These are phyloP conservation scores for Trissonchulus latispiculum DNA, from an alignment of 2,888 invertebrate species.

Conservation along the genomic window DNA sequence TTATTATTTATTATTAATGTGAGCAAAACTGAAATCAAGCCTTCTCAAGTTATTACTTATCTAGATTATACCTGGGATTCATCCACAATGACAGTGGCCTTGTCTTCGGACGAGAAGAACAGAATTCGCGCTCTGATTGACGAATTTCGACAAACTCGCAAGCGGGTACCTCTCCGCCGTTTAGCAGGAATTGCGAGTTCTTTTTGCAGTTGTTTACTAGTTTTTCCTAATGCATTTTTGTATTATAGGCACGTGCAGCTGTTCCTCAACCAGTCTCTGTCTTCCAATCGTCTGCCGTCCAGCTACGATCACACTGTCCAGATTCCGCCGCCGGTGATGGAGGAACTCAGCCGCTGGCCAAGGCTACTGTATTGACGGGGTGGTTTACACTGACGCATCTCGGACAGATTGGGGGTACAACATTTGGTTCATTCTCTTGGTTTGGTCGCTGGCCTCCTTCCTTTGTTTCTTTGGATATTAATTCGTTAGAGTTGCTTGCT, in stretches of 20 bases:
- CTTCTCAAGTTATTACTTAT: not conserved
- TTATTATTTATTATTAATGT: not conserved
- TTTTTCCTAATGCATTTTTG: constrained; percentile 3
- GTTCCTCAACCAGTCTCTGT: not conserved
- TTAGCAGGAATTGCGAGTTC: not conserved
- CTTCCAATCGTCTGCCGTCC: no score
- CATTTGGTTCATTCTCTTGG: no score
- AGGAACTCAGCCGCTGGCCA: no score
- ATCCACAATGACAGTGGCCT: not conserved
- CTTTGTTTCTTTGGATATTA: no score
- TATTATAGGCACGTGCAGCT: not conserved
- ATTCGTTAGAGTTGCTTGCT: no score
- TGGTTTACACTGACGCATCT: not conserved
- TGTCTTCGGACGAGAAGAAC: not conserved
- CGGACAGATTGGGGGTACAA: not conserved
- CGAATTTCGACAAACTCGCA: not conserved
- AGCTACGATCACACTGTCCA: no score
- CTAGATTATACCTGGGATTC: not conserved
- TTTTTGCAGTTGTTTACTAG: not conserved
- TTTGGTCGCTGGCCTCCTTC: no score
- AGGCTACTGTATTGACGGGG: no score
- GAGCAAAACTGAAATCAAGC: not conserved
- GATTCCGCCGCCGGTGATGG: no score
- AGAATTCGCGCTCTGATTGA: not conserved
- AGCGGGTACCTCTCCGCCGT: not conserved